These are phyloP conservation scores for Holacanthus passer DNA, from an alignment of 2,113 vertebrate species.

Conservation along the genomic window DNA sequence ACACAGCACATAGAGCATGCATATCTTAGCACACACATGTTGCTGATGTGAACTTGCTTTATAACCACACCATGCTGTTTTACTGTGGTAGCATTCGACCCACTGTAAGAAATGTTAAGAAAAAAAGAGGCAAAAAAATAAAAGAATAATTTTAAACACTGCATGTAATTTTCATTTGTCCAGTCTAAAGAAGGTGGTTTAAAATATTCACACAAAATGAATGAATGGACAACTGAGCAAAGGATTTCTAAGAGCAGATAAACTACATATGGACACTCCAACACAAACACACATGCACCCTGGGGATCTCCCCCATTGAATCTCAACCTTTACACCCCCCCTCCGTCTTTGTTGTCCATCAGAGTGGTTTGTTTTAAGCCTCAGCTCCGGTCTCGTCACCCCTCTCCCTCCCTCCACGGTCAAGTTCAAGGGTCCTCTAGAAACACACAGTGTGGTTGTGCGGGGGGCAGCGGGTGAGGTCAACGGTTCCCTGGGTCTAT, in stretches of 20 bases:
- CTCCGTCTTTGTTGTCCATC: slow-evolving; percentile 79
- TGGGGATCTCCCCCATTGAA: slow-evolving; percentile 48
- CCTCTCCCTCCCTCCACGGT: slow-evolving; percentile 70
- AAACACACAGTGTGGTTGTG: slow-evolving; percentile 61
- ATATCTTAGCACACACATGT: slow-evolving; percentile 28
- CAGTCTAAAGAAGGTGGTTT: background rate
- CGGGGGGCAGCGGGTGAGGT: slow-evolving; percentile 40
- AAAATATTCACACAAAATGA: background rate
- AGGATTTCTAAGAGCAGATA: slow-evolving; percentile 23
- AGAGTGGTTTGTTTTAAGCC: slow-evolving; percentile 75
- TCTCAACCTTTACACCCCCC: slow-evolving; percentile 56
- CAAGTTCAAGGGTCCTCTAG: slow-evolving; percentile 84
- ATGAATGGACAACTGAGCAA: background rate
- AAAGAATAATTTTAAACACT: background rate
- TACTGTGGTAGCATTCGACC: slow-evolving; percentile 9
- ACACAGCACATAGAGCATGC: slow-evolving; percentile 5
- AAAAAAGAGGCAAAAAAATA: background rate
- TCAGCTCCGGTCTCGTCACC: slow-evolving; percentile 53
- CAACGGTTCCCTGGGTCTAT: slow-evolving; percentile 71
- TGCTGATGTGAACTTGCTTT: slow-evolving; percentile 8
- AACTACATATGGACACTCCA: slow-evolving; percentile 37
- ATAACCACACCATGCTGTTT: slow-evolving; percentile 32
- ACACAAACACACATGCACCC: slow-evolving; percentile 47
- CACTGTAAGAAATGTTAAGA: background rate
- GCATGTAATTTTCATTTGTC: background rate